These are phyloP conservation scores for Lutraria rhynchaena DNA, from an alignment of 1,140 invertebrate genomes.

Conservation along the genomic window DNA sequence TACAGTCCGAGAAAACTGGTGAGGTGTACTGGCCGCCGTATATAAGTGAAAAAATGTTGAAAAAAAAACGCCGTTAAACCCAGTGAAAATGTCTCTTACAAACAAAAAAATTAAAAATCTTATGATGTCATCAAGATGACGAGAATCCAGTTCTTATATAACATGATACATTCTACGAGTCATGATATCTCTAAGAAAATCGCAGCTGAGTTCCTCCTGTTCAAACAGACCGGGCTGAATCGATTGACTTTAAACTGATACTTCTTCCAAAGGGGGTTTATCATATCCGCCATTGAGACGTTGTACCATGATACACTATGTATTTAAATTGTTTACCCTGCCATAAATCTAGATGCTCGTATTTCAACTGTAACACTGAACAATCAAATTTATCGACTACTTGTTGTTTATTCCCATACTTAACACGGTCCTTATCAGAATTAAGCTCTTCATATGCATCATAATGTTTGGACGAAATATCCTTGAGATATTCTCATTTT, in stretches of 20 bases:
- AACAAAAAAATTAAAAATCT: too few relatives aligned
- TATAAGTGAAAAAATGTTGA: too few relatives aligned
- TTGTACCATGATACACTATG: neutral
- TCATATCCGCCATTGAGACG: neutral
- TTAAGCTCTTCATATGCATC: constrained; percentile 8
- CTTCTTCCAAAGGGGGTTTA: neutral
- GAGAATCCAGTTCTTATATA: too few relatives aligned
- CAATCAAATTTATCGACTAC: constrained; percentile 43
- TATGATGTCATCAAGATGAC: too few relatives aligned
- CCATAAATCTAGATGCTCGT: constrained; percentile 33
- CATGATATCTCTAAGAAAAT: constrained; percentile 10
- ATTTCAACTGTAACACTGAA: constrained; percentile 12
- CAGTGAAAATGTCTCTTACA: too few relatives aligned
- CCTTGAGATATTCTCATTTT: neutral
- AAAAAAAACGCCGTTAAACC: too few relatives aligned
- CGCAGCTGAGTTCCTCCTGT: constrained; percentile 1
- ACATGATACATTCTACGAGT: neutral
- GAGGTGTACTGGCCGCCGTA: too few relatives aligned
- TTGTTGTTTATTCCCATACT: constrained; percentile 35
- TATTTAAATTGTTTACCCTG: constrained; percentile 50
- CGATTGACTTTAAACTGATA: neutral
- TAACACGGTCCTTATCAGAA: constrained; percentile 14
- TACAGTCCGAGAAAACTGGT: too few relatives aligned
- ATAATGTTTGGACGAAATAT: neutral
- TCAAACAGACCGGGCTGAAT: neutral